Percentiles rank a stretch among this genome's conserved stretches.
Conservation (phyloP, 2,113 vertebrate genomes). For the Anoplopoma fimbria region DNA sequence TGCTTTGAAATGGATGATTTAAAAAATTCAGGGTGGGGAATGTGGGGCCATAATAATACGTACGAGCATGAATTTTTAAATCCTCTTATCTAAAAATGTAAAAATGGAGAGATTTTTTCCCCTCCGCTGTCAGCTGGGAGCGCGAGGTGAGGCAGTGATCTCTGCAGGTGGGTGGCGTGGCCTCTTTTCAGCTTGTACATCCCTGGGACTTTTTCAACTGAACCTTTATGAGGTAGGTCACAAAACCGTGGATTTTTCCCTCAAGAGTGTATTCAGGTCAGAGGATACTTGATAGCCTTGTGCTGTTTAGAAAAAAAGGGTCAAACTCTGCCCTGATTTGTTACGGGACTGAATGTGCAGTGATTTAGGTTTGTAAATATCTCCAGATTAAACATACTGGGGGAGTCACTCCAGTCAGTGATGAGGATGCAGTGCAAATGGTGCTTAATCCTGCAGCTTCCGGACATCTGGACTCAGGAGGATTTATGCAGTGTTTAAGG, state of each 20-base stretch:
- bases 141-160: constrained; percentile 55
- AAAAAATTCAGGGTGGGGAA: constrained; percentile 54
- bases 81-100: constrained; percentile 72
- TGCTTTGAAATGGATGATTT: constrained; percentile 58
- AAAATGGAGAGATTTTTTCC: constrained; percentile 58
- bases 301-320: background rate
- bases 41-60: constrained; percentile 42
- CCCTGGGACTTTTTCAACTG: constrained; percentile 47
- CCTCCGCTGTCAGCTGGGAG: constrained; percentile 34
- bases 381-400: constrained; percentile 29
- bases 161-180: constrained; percentile 57
- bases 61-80: constrained; percentile 73
- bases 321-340: constrained; percentile 25
- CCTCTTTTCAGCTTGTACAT: constrained; percentile 57
- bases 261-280: constrained; percentile 43
- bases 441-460: constrained; percentile 65
- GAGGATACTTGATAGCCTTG: constrained; percentile 12
- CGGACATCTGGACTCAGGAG: constrained; percentile 65
- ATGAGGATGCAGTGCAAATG: constrained; percentile 46
- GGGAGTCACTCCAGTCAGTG: constrained; percentile 31
- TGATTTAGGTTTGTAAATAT: constrained; percentile 42
- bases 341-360: constrained; percentile 28
- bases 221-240: constrained; percentile 55
- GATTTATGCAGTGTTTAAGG: constrained; percentile 48
- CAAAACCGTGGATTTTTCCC: constrained; percentile 26